Evolutionary conservation across 2,888 invertebrate genomes (phyloP), one percentile per base, ranked within the genome.

Genomic region (Coremacera marginata): DNA sequence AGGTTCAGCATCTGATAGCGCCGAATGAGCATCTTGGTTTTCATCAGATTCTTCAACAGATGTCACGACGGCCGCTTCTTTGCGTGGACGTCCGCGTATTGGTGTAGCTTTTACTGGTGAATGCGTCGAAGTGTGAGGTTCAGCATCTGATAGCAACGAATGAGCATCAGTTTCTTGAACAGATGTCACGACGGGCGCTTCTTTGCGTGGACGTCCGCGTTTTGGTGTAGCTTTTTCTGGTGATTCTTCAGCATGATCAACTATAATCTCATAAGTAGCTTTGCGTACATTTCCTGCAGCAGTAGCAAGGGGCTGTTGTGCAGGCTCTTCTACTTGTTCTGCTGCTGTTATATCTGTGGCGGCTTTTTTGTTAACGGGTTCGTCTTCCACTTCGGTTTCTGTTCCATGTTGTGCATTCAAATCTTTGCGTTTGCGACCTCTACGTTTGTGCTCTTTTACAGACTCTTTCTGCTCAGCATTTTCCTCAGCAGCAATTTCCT

Each of bases 221-320:
- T 16, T 49, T n/a, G 75, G 77, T 19, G 77, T 77, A 2, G 25
- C 22, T 11, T 51, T 3, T 37, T 25, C 51, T 4, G 44, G 14
- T 22, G 68, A 71, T 9, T 51, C 57, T 16, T 55, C 57, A 27
- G 25, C 22, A 62, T 76, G 65, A 62, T 73, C 49, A 16, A 68
- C 63, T 5, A 49, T 65, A 67, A 72, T 76, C 16, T 79, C 16
- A 9, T 70, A 55, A 11, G 80, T 83, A 8, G 77, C 76, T 8
- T 84, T 84, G 2, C 81, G 84, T 34, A 27, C 81, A 5, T 79
- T 75, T 65, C 37, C 80, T 7, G 72, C n/a, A 0, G 63, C 19
- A 67, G 78, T 71, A 51, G 74, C 79, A 0, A 49, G 5, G 8
- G 16, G 25, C 14, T 16, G 7, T 68, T 68, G 14, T 22, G 68